Evolutionary conservation across 1,140 invertebrate genomes (phyloP).

Genomic region (Schmidtea mediterranea): DNA sequence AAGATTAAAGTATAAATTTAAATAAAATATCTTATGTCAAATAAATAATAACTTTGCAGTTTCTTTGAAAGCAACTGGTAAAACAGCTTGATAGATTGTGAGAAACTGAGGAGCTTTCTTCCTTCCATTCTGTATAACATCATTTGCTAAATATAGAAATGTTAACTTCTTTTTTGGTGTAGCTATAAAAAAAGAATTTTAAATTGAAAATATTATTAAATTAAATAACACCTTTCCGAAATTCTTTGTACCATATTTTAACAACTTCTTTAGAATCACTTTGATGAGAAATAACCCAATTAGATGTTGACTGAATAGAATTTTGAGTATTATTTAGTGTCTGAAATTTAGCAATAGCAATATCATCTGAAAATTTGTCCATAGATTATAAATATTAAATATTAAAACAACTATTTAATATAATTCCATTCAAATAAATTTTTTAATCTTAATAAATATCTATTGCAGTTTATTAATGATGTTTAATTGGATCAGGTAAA

Average conservation of each 20-base stretch:
- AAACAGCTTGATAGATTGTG: constrained; percentile 30
- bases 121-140: constrained; percentile 89
- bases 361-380: too few species aligned
- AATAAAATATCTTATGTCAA: neutral
- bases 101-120: constrained; percentile 87
- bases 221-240: constrained; percentile 43
- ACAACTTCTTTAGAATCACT: constrained; percentile 70
- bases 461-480: too few species aligned
- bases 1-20: neutral
- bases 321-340: constrained; percentile 68
- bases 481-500: too few species aligned
- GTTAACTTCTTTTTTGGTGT: constrained; percentile 58
- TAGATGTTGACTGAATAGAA: constrained; percentile 75
- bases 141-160: constrained; percentile 86
- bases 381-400: too few species aligned
- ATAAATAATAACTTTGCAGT: constrained; percentile 15
- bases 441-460: too few species aligned
- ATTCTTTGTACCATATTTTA: constrained; percentile 63
- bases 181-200: constrained; percentile 35
- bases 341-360: too few species aligned
- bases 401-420: too few species aligned
- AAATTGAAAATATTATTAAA: neutral
- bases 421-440: too few species aligned
- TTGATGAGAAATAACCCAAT: constrained; percentile 85
- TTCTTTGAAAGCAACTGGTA: constrained; percentile 20